phyloP scores from a whole-genome alignment of 2,113 vertebrate genomes.

The Tupaia tana region DNA sequence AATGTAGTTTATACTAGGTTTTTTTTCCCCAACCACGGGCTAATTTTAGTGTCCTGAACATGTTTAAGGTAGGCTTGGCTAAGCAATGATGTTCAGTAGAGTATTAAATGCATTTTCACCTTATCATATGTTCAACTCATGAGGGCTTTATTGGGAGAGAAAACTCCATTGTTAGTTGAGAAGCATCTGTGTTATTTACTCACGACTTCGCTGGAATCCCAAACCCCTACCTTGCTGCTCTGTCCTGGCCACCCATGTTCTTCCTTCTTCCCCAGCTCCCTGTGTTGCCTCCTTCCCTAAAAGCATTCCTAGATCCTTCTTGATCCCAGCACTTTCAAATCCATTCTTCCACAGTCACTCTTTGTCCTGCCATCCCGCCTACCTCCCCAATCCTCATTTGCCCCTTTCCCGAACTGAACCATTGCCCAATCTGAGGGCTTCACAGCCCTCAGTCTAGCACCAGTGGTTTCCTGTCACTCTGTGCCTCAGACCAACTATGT shows the following conservation, averaged over 20 bases:
- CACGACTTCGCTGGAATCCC: neutral
- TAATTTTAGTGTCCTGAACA: no score
- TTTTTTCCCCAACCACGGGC: no score
- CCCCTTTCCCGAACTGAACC: neutral
- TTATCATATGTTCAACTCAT: no score
- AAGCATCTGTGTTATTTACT: neutral
- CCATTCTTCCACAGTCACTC: neutral
- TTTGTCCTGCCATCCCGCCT: neutral
- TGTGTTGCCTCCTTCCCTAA: neutral
- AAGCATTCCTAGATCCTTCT: neutral
- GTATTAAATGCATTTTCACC: no score
- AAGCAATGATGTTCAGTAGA: no score
- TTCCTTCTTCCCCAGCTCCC: neutral
- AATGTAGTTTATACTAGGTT: no score
- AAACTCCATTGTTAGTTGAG: no score
- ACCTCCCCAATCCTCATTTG: no score
- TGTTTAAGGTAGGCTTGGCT: no score
- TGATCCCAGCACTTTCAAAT: neutral
- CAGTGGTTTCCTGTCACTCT: fast-evolving
- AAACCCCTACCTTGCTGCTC: fast-evolving
- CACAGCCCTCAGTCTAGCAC: neutral
- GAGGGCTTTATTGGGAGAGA: no score
- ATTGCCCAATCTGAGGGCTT: neutral
- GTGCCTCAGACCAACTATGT: fast-evolving
- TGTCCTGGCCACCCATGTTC: fast-evolving